phyloP scores from a whole-genome alignment of 2,113 vertebrate genomes.

The Sylvia atricapilla region DNA sequence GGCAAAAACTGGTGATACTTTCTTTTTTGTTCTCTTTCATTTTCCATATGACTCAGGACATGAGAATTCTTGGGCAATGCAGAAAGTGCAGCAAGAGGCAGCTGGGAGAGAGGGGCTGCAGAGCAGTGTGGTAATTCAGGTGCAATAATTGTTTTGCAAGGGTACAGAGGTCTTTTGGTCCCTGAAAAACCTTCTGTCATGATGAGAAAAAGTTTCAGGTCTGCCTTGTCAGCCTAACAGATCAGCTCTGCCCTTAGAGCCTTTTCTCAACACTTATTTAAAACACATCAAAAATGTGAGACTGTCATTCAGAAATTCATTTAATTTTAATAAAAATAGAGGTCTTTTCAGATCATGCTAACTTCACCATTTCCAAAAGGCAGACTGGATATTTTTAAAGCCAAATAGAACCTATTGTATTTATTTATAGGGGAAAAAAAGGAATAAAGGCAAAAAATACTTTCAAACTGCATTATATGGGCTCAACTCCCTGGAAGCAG shows the following conservation, averaged over 20 bases:
- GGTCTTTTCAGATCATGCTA: neutral
- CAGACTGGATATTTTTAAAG: neutral
- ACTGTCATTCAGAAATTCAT: slow-evolving; percentile 21
- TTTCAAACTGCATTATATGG: neutral
- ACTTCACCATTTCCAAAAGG: slow-evolving; percentile 1
- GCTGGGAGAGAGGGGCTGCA: neutral
- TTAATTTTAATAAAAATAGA: slow-evolving; percentile 18
- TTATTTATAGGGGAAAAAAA: neutral
- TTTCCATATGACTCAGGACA: slow-evolving; percentile 43
- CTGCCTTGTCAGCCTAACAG: slow-evolving; percentile 32
- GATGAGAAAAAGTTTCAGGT: neutral
- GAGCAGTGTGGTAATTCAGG: slow-evolving; percentile 37
- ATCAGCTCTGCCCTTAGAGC: slow-evolving; percentile 17
- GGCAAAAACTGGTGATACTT: slow-evolving; percentile 72
- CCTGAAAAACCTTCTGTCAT: neutral
- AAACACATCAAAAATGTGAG: slow-evolving; percentile 5
- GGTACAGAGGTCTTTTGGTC: neutral
- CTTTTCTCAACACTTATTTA: neutral
- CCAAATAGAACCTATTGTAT: neutral
- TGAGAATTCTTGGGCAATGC: slow-evolving; percentile 51
- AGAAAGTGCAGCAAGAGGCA: slow-evolving; percentile 48
- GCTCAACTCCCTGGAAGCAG: neutral
- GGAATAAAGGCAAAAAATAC: fast-evolving
- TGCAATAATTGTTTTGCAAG: slow-evolving; percentile 42
- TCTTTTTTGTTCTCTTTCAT: slow-evolving; percentile 65